phyloP scores from a whole-genome alignment of 2,113 vertebrate species.

The Rhinoptilus africanus region DNA sequence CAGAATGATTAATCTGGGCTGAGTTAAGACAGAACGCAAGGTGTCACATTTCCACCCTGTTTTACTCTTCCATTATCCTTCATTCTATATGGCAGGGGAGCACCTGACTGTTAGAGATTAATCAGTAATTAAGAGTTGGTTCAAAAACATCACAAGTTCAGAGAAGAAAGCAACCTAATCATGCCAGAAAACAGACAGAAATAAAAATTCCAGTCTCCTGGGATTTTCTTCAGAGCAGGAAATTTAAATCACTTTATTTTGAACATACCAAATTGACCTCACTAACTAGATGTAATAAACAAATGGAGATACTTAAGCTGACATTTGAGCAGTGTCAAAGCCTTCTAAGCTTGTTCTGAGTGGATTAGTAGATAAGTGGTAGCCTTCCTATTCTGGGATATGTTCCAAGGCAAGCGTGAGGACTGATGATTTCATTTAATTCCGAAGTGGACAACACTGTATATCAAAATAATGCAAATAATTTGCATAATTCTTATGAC shows the following conservation, averaged over 20 bases:
- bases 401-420: constrained; percentile 47
- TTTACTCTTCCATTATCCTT: background rate
- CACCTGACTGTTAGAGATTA: background rate
- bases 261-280: background rate
- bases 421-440: constrained; percentile 24
- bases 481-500: background rate
- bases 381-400: constrained; percentile 61
- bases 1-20: background rate
- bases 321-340: constrained; percentile 60
- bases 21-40: background rate
- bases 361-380: constrained; percentile 60
- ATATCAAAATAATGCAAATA: background rate
- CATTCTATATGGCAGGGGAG: background rate
- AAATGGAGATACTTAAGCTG: constrained; percentile 60
- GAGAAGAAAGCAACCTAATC: background rate
- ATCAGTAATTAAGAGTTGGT: constrained; percentile 18
- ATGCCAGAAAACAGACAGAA: background rate
- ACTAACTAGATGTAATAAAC: constrained; percentile 40
- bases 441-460: background rate
- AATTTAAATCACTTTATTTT: background rate
- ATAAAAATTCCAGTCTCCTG: background rate
- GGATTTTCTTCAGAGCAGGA: background rate
- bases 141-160: background rate
- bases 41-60: background rate
- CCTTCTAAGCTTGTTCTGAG: constrained; percentile 60